Percentiles rank a stretch among this genome's conserved stretches.
phyloP scores from a whole-genome alignment of 2,113 vertebrate genomes.

The Cephalophus harveyi region DNA sequence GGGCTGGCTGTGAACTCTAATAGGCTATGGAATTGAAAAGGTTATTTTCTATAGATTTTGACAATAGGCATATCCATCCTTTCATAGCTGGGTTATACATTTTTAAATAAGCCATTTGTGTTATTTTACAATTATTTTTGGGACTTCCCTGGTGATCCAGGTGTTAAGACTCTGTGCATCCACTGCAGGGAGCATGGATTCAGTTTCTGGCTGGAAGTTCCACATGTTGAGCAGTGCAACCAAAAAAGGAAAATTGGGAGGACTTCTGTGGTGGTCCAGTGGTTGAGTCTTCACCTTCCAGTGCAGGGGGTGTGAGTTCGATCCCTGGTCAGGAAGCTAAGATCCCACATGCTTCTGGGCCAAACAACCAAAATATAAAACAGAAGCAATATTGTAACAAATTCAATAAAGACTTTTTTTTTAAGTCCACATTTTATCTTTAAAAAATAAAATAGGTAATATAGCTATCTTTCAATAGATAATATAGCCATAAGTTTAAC shows the following conservation, averaged over 20 bases:
- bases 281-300: background rate
- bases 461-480: background rate
- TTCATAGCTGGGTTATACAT: background rate
- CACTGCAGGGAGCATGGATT: background rate
- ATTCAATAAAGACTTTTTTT: background rate
- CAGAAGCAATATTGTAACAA: background rate
- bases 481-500: background rate
- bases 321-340: background rate
- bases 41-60: background rate
- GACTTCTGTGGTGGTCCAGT: background rate
- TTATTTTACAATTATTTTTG: background rate
- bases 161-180: background rate
- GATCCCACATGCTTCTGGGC: background rate
- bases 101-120: background rate
- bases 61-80: background rate
- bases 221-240: background rate
- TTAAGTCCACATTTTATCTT: background rate
- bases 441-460: background rate
- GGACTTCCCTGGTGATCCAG: background rate
- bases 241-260: background rate
- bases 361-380: background rate
- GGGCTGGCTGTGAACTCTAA: background rate
- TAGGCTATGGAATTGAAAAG: background rate
- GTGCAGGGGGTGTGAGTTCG: background rate
- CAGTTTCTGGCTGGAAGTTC: background rate